These are phyloP conservation scores for Oligia fasciuncula DNA, from an alignment of 2,888 invertebrate genomes.

Conservation along the genomic window DNA sequence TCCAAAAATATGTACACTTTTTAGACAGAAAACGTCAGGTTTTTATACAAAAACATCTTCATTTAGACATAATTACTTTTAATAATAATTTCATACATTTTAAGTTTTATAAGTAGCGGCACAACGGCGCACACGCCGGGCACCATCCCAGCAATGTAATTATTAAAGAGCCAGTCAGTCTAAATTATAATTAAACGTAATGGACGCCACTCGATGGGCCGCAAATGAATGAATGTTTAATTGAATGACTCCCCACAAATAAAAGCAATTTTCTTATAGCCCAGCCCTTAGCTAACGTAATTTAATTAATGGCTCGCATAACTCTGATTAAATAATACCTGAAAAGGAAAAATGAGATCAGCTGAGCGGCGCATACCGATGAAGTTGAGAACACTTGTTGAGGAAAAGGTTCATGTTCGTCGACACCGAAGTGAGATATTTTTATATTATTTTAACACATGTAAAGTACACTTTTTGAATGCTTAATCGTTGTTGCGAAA, in stretches of 20 bases:
- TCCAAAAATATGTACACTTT: background rate
- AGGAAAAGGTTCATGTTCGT: constrained; percentile 24
- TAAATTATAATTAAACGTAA: constrained; percentile 86
- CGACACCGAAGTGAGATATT: background rate
- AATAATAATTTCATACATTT: constrained; percentile 13
- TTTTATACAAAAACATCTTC: constrained; percentile 8
- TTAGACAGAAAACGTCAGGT: background rate
- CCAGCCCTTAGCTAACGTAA: constrained; percentile 79
- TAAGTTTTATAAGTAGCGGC: constrained; percentile 11
- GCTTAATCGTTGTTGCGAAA: background rate
- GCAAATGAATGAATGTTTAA: constrained; percentile 85
- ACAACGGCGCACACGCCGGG: constrained; percentile 57
- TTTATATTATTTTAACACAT: background rate
- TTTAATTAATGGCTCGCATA: constrained; percentile 85
- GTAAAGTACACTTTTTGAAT: background rate
- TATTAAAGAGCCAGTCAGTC: constrained; percentile 76
- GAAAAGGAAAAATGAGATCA: constrained; percentile 67
- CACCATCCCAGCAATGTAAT: constrained; percentile 53
- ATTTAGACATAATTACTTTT: constrained; percentile 36
- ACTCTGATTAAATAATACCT: constrained; percentile 83
- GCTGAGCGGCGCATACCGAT: constrained; percentile 44
- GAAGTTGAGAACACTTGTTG: constrained; percentile 50
- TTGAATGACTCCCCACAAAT: constrained; percentile 86
- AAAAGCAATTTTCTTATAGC: constrained; percentile 86
- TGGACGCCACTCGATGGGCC: constrained; percentile 82